These are phyloP conservation scores for Eulemur mongoz DNA, from an alignment of 2,797 vertebrate species.

Conservation along the genomic window DNA sequence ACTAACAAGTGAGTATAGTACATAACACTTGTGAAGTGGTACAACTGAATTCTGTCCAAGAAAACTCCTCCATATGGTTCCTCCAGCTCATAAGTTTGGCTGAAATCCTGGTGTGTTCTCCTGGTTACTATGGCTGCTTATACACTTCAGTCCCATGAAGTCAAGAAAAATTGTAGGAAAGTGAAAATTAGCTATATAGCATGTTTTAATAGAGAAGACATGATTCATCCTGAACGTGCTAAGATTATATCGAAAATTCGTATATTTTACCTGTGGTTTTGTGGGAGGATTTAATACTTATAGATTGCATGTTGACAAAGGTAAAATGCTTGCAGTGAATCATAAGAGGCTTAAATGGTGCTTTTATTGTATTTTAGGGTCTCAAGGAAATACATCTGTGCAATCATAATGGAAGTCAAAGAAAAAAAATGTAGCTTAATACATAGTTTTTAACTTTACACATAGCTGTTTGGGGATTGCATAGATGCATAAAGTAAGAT, in stretches of 20 bases:
- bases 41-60: neutral
- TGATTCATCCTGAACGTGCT: constrained; percentile 48
- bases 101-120: constrained; percentile 48
- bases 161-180: constrained; percentile 52
- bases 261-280: constrained; percentile 66
- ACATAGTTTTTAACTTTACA: constrained; percentile 49
- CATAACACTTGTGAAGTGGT: neutral
- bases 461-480: constrained; percentile 56
- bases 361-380: constrained; percentile 74
- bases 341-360: constrained; percentile 64
- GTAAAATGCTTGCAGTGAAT: constrained; percentile 60
- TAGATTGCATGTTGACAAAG: constrained; percentile 72
- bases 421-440: constrained; percentile 62
- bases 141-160: constrained; percentile 35
- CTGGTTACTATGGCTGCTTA: constrained; percentile 12
- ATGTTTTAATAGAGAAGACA: constrained; percentile 51
- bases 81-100: neutral
- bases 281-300: constrained; percentile 56
- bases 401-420: constrained; percentile 74
- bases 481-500: constrained; percentile 60
- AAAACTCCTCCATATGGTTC: constrained; percentile 46
- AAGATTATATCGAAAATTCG: constrained; percentile 54
- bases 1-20: neutral
- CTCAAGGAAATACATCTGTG: constrained; percentile 62
- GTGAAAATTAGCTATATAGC: constrained; percentile 62